Percentiles rank a stretch among this genome's conserved stretches.
Evolutionary conservation across 2,888 invertebrate genomes (phyloP).

Genomic region (Machimus atricapillus): DNA sequence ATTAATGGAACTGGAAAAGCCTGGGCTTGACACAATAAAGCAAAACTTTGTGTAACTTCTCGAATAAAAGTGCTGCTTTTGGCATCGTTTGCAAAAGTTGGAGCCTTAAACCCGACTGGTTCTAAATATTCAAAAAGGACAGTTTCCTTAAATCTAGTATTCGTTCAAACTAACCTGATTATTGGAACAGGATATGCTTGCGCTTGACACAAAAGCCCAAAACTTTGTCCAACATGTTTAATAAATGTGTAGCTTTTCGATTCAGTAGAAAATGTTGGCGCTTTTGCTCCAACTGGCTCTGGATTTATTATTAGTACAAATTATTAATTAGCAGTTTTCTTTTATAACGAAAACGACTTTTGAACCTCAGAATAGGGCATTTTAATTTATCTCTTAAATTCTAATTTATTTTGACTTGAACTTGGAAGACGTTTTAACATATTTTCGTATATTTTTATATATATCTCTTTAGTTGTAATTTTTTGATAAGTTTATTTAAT

Average conservation of each 20-base stretch:
- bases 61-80: slow-evolving; percentile 69
- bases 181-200: slow-evolving; percentile 75
- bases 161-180: slow-evolving; percentile 67
- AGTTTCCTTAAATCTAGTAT: neutral
- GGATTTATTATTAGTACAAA: slow-evolving; percentile 33
- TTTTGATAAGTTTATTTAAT: neutral
- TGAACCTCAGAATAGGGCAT: neutral
- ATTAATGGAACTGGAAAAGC: slow-evolving; percentile 73
- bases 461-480: neutral
- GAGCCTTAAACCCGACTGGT: slow-evolving; percentile 72
- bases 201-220: slow-evolving; percentile 71
- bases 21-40: slow-evolving; percentile 74
- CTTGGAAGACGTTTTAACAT: neutral
- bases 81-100: slow-evolving; percentile 71
- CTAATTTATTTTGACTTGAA: neutral
- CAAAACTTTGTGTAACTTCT: slow-evolving; percentile 66
- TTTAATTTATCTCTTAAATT: neutral
- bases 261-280: slow-evolving; percentile 68
- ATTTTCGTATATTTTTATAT: neutral
- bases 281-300: slow-evolving; percentile 69
- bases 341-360: neutral
- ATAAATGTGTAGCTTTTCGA: slow-evolving; percentile 68
- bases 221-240: slow-evolving; percentile 61
- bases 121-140: slow-evolving; percentile 60
- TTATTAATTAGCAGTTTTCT: neutral